Base-by-base conservation (phyloP, 2,888 invertebrate genomes). In the Phalera bucephala region DNA sequence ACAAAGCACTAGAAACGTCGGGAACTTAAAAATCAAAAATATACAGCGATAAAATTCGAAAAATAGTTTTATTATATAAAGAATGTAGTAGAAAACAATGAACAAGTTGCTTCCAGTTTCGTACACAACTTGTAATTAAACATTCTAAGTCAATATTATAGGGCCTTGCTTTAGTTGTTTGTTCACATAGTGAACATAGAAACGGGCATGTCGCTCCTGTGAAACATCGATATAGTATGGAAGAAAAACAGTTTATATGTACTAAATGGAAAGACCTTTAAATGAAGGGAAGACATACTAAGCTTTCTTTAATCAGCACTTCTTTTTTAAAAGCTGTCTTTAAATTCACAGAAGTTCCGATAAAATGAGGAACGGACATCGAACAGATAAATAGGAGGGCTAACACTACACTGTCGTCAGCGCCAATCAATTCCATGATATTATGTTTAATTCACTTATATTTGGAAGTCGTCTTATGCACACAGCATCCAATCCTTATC, bases 71-170 rank as follows among this genome's bases (percentile, higher is more conserved):
- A n/a, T n/a, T n/a, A n/a, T n/a, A n/a, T n/a, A n/a, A n/a, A n/a
- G n/a, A 20, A 35, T 29, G 25, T 21, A 19, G 26, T 38, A 54
- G 55, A 49, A 53, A 28, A 40, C 40, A 58, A 45, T 47, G 29
- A 48, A 46, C 37, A 54, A 57, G 31, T 73, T 73, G 68, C 64
- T 72, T 68, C 73, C 72, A 29, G 54, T 64, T 68, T 72, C 64
- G 65, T 70, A 69, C 64, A 55, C 61, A 60, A 48, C 53, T 49
- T 48, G 28, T 10, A 48, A 34, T n/a, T n/a, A n/a, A n/a, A n/a
- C n/a, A n/a, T n/a, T n/a, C n/a, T n/a, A n/a, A n/a, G n/a, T n/a
- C n/a, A n/a, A n/a, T n/a, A n/a, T n/a, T 40, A 8, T 33, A 32
- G 40, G 35, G 40, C 27, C 30, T 28, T 32, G 8, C 13, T 31